These are phyloP conservation scores for Cisticola juncidis DNA, from an alignment of 2,113 vertebrate genomes.

Conservation along the genomic window DNA sequence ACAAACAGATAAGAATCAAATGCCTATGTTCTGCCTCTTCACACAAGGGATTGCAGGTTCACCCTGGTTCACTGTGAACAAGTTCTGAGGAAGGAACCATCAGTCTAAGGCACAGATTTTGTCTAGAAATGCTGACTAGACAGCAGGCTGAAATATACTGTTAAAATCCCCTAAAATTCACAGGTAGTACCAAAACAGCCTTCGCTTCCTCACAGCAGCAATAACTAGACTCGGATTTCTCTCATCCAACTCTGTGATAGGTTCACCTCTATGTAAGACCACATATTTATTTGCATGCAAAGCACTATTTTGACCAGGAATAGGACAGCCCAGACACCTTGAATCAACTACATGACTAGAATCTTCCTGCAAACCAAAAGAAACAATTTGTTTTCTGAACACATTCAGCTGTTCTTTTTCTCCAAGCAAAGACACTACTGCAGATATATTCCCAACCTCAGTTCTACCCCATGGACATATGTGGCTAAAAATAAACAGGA, in stretches of 20 bases:
- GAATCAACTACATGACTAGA: neutral
- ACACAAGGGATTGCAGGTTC: neutral
- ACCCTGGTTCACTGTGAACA: neutral
- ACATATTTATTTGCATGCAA: neutral
- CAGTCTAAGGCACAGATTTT: neutral
- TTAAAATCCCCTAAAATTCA: neutral
- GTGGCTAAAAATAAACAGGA: rapidly evolving
- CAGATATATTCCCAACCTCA: neutral
- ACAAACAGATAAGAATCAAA: neutral
- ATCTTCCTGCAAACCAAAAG: neutral
- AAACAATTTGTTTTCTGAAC: neutral
- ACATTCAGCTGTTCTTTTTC: neutral
- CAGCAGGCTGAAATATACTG: neutral
- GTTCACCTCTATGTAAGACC: neutral
- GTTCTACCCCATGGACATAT: neutral
- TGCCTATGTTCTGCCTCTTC: neutral
- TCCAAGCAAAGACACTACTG: neutral
- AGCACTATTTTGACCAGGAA: neutral
- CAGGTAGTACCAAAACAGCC: neutral
- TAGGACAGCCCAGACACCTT: neutral
- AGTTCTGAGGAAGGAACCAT: neutral
- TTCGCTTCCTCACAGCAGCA: neutral
- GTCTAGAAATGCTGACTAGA: neutral
- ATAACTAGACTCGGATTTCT: neutral
- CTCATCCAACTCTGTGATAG: neutral